Percentiles rank a stretch among this genome's conserved stretches.
These are phyloP conservation scores for Euplagia quadripunctaria DNA, from an alignment of 2,888 invertebrate species.

Conservation along the genomic window DNA sequence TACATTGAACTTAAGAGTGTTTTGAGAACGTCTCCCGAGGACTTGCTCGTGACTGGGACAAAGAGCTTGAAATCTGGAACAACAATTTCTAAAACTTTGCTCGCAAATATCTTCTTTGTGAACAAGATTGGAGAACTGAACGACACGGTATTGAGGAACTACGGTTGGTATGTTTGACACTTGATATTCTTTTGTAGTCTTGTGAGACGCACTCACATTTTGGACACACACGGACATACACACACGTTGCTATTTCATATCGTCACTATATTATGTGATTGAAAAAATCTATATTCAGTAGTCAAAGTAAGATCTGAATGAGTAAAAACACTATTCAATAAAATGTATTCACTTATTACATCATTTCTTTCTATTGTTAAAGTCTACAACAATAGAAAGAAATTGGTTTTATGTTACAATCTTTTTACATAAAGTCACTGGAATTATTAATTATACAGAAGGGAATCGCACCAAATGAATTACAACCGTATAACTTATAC, in stretches of 20 bases:
- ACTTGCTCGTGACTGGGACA: slow-evolving; percentile 73
- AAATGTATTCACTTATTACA: no score
- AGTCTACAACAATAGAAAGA: no score
- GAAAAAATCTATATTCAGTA: neutral
- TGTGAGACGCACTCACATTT: neutral
- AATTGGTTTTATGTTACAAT: no score
- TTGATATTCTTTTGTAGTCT: slow-evolving; percentile 36
- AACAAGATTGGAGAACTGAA: slow-evolving; percentile 33
- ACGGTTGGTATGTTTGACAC: slow-evolving; percentile 36
- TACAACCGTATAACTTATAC: no score
- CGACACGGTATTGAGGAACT: slow-evolving; percentile 46
- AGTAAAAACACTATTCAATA: no score
- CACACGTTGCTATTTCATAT: neutral
- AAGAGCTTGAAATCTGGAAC: slow-evolving; percentile 70
- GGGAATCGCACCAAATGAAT: no score
- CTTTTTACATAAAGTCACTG: no score
- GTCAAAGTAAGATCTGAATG: no score
- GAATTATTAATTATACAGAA: no score
- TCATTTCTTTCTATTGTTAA: no score
- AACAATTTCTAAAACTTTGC: slow-evolving; percentile 65
- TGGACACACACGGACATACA: neutral
- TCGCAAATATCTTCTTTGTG: slow-evolving; percentile 60
- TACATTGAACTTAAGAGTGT: slow-evolving; percentile 56
- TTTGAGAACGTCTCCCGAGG: slow-evolving; percentile 62
- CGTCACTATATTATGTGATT: neutral